A percentile compares a stretch with the other conserved stretches of the same genome.
Conservation (phyloP, 2,888 invertebrate genomes). For the Nomada ruficornis region DNA sequence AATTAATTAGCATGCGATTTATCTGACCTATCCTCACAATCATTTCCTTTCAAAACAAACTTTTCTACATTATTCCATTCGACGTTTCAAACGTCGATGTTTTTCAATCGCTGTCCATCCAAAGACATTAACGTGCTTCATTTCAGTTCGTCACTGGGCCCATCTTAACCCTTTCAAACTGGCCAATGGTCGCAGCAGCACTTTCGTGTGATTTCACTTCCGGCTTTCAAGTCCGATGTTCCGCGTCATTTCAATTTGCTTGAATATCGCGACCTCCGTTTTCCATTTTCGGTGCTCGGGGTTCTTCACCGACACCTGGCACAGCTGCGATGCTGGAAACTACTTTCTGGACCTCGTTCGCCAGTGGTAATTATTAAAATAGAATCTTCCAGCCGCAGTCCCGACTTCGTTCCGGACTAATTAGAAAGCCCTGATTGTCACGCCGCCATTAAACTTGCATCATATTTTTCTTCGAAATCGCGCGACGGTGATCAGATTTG, state of each 20-base stretch:
- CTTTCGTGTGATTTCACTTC: conserved; percentile 31
- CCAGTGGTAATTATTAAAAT: conserved; percentile 42
- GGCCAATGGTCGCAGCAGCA: conserved; percentile 11
- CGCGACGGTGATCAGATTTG: background rate
- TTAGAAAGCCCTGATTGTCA: conserved; percentile 19
- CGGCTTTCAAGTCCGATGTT: conserved; percentile 21
- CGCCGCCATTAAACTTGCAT: background rate
- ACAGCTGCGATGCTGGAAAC: conserved; percentile 26
- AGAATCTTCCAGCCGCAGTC: conserved; percentile 28
- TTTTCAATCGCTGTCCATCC: background rate
- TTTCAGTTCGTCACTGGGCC: conserved; percentile 13
- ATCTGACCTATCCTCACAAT: background rate
- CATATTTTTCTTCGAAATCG: background rate
- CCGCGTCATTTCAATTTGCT: conserved; percentile 39
- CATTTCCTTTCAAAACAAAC: background rate
- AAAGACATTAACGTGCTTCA: conserved; percentile 25
- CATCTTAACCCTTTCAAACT: conserved; percentile 20
- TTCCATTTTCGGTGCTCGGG: conserved; percentile 35
- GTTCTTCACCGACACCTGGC: conserved; percentile 4
- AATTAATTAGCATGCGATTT: too few relatives aligned
- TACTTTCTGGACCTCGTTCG: conserved; percentile 23
- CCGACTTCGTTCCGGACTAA: conserved; percentile 23
- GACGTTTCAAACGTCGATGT: background rate
- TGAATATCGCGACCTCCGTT: conserved; percentile 28
- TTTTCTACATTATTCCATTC: background rate